phyloP scores from a whole-genome alignment of 2,113 vertebrate species.

The Sinocyclocheilus anophthalmus region DNA sequence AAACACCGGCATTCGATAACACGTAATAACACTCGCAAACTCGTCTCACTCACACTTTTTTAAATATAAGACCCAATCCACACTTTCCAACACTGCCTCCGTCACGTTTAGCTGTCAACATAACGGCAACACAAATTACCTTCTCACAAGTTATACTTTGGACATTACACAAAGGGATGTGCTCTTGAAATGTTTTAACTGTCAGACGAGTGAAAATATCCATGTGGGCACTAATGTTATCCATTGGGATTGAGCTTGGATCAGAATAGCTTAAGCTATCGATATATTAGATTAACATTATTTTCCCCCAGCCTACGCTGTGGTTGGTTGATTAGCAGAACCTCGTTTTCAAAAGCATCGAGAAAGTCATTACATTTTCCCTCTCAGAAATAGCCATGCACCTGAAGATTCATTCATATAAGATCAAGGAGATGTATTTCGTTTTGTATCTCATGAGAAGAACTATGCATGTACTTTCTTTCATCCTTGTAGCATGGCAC shows the following conservation, averaged over 20 bases:
- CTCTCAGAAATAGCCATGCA: background rate
- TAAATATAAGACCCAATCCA: too few relatives aligned
- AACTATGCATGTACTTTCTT: background rate
- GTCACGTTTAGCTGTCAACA: too few relatives aligned
- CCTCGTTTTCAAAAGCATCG: background rate
- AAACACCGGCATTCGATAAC: too few relatives aligned
- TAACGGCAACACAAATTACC: too few relatives aligned
- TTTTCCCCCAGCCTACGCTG: background rate
- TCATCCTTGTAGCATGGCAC: background rate
- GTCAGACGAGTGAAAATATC: background rate
- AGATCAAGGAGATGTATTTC: background rate
- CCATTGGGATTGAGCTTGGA: background rate
- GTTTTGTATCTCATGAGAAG: background rate
- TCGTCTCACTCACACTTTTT: too few relatives aligned
- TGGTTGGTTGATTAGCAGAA: background rate
- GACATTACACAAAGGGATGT: too few relatives aligned
- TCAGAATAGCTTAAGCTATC: background rate
- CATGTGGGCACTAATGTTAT: background rate
- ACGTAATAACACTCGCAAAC: too few relatives aligned
- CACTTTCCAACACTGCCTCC: too few relatives aligned
- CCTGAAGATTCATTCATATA: background rate
- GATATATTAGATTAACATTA: slow-evolving; percentile 19
- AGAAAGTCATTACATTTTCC: background rate
- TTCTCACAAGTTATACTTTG: too few relatives aligned
- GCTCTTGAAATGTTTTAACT: too few relatives aligned